A percentile compares a stretch with the other conserved stretches of the same genome.
phyloP scores from a whole-genome alignment of 2,888 invertebrate genomes.

The Tubulanus polymorphus region DNA sequence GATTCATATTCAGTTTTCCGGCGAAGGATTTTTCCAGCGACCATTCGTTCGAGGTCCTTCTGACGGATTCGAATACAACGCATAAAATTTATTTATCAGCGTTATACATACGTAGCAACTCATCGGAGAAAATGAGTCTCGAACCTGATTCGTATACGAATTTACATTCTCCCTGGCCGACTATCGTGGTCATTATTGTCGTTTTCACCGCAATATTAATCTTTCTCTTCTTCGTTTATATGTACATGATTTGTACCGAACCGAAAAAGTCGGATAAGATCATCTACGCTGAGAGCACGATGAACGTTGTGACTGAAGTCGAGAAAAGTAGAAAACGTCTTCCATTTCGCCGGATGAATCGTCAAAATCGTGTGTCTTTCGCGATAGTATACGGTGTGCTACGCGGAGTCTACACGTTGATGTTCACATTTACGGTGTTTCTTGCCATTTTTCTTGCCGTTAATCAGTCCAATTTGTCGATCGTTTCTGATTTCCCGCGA shows the following conservation, averaged over 20 bases:
- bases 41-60: not conserved
- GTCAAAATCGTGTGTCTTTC: not conserved
- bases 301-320: not conserved
- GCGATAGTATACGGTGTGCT: not conserved
- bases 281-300: not conserved
- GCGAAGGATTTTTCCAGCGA: not conserved
- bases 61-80: not conserved
- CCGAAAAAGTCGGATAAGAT: not conserved
- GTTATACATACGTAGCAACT: not conserved
- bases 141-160: not conserved
- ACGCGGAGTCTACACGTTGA: not conserved
- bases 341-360: not conserved
- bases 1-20: not conserved
- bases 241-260: constrained; percentile 18
- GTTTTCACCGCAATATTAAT: constrained; percentile 7
- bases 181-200: constrained; percentile 11
- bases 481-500: not conserved
- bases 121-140: not conserved
- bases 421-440: not conserved
- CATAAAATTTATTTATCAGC: not conserved
- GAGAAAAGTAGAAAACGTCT: not conserved
- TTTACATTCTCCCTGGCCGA: constrained; percentile 5
- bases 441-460: not conserved
- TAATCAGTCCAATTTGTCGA: not conserved
- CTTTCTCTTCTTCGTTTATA: constrained; percentile 15